These are phyloP conservation scores for Numenius phaeopus DNA, from an alignment of 2,797 vertebrate species.

Conservation along the genomic window DNA sequence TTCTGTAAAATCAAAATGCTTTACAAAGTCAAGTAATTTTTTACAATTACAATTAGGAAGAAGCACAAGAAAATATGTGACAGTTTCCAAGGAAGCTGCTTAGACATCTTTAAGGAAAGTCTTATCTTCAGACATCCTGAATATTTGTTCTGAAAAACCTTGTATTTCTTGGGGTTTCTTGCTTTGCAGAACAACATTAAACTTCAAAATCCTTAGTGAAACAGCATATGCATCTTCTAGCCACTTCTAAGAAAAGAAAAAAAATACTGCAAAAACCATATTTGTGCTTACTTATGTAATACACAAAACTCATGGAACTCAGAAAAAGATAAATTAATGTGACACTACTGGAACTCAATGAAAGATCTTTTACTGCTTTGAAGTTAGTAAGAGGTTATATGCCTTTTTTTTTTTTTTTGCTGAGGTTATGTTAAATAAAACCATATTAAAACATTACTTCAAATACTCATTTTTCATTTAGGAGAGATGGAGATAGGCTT, in stretches of 20 bases:
- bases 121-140: not conserved
- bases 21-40: not conserved
- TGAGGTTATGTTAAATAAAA: slow-evolving; percentile 19
- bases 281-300: not conserved
- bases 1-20: not conserved
- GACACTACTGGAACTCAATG: slow-evolving; percentile 42
- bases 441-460: slow-evolving; percentile 17
- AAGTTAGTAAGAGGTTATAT: slow-evolving; percentile 5
- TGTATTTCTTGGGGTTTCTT: not conserved
- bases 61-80: not conserved
- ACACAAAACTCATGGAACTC: not conserved
- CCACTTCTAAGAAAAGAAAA: slow-evolving; percentile 12
- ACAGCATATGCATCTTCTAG: not conserved
- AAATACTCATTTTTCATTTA: not conserved
- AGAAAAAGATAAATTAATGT: slow-evolving; percentile 37
- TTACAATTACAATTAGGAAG: not conserved
- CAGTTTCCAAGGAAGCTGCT: not conserved
- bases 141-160: not conserved
- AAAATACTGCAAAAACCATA: not conserved
- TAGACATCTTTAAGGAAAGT: not conserved
- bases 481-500: not conserved
- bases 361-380: slow-evolving; percentile 26
- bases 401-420: not conserved
- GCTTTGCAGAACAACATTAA: not conserved
- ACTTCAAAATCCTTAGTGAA: not conserved